Evolutionary conservation across 2,888 invertebrate species (phyloP), one percentile per base, ranked within the genome.

Genomic region (Autographa pulchrina): DNA sequence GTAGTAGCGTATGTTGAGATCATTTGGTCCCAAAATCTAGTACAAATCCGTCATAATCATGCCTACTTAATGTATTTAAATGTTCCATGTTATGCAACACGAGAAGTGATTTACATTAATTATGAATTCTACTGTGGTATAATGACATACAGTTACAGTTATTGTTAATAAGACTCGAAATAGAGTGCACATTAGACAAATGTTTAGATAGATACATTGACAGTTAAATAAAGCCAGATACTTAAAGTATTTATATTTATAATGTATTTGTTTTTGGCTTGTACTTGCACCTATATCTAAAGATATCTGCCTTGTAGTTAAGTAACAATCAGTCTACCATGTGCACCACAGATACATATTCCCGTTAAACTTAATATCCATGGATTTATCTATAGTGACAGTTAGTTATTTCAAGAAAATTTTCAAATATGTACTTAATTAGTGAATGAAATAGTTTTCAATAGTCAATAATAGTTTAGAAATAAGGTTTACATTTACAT

Each of bases 21-120:
- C 83, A 80, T 82, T 91, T 93, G 94, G 92, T 94, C 93, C 94
- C 94, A 93, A 92, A 92, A 92, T 90, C 85, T 88, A 92, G 90
- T 91, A 91, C 91, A 91, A 91, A 90, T 83, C 82, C 84, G 85
- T 80, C 82, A 79, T 75, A 82, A 75, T 72, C 69, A 77, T 78
- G 77, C 68, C 77, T 75, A 78, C 74, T 76, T 68, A 61, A 81
- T 73, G 48, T 75, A 73, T 75, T 65, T 62, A 73, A 60, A 68
- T 68, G 35, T 62, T 68, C 52, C 25, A 59, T 65, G 62, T 68
- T 38, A 61, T 31, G 64, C 9, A 20, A 65, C 68, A 76, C 64
- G 59, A 31, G 72, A 72, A 79, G 64, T 38, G 68, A 65, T 73
- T 72, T 52, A 65, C 68, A 48, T 25, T 11, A 54, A 41, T 61